Evolutionary conservation across 2,797 vertebrate species (phyloP), one percentile per base, ranked within the genome.

Genomic region (Takifugu ocellatus): DNA sequence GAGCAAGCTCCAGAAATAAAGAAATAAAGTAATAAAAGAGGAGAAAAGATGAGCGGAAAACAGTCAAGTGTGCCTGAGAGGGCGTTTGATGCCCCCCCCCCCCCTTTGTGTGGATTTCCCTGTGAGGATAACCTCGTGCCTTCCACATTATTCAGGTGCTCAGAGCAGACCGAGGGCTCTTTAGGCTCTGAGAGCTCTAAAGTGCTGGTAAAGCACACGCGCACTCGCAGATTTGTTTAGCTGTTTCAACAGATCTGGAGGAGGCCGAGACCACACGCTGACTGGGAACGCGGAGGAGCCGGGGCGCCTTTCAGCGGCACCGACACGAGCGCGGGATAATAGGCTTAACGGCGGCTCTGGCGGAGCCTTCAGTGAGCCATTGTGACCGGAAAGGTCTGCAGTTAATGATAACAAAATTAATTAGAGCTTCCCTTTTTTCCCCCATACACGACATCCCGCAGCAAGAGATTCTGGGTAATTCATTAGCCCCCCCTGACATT

Each of bases 381-480:
- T 77, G 69, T 78, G 70, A 62, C 63, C 67, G 56, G 52, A 27
- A 75, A 68, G 70, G 63, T 79, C 70, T 77, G 62, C 54, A 70
- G 66, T 70, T 79, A 71, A 81, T 75, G 71, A 83, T 85, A 78
- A 78, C 72, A 67, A 73, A 81, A 81, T 81, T 81, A 79, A 82
- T 70, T 72, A 69, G 36, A 48, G 24, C 48, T 33, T 54, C 31
- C 14, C 5, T 74, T 45, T 50, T 2, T 50, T 49, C 15, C 59
- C 72, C 77, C 68, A 51, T 75, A 70, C 79, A 77, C 59, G 68
- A 67, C 79, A 72, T 70, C 70, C 68, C 84, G 74, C 80, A 85
- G 80, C 86, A 68, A 72, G 75, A 78, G 82, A 46, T n/a, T 57
- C 48, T 64, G 81, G 84, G 72, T 86, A 87, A 90, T 88, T 90